Conservation (phyloP, 2,888 invertebrate species). For the Rhamnusium bicolor region DNA sequence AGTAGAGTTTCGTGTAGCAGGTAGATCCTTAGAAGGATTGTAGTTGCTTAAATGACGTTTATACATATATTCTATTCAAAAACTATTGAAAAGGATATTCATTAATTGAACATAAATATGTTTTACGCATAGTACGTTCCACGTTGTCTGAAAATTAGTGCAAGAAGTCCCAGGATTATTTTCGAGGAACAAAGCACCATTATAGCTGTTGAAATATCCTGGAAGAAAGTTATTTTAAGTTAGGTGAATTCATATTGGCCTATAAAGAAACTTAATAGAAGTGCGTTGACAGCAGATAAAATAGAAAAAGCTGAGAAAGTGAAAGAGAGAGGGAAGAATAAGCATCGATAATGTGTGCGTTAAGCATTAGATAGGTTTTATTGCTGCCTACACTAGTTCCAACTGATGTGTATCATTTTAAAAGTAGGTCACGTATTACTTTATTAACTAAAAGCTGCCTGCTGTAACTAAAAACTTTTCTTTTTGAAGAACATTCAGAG, state of each 20-base stretch:
- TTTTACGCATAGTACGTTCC: neutral
- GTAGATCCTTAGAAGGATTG: too few species aligned
- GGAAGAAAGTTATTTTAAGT: conserved; percentile 8
- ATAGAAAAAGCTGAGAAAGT: conserved; percentile 11
- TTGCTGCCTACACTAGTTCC: neutral
- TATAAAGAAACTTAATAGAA: conserved; percentile 16
- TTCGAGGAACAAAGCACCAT: neutral
- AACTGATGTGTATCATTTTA: neutral
- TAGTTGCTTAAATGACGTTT: too few species aligned
- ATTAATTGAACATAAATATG: too few species aligned
- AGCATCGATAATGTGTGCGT: conserved; percentile 11
- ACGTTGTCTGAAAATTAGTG: neutral
- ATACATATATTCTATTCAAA: too few species aligned
- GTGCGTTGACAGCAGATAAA: conserved; percentile 16
- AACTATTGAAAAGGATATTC: too few species aligned
- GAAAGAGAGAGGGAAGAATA: neutral
- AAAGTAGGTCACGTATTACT: conserved; percentile 11
- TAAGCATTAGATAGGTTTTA: neutral
- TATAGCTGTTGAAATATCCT: neutral
- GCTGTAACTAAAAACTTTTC: conserved; percentile 18
- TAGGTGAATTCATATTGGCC: conserved; percentile 8
- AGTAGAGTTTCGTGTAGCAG: too few species aligned
- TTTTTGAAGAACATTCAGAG: neutral
- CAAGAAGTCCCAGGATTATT: too few species aligned
- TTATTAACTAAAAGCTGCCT: too few species aligned